Base-by-base conservation (phyloP, 2,888 invertebrate genomes). In the Lymantria dispar region DNA sequence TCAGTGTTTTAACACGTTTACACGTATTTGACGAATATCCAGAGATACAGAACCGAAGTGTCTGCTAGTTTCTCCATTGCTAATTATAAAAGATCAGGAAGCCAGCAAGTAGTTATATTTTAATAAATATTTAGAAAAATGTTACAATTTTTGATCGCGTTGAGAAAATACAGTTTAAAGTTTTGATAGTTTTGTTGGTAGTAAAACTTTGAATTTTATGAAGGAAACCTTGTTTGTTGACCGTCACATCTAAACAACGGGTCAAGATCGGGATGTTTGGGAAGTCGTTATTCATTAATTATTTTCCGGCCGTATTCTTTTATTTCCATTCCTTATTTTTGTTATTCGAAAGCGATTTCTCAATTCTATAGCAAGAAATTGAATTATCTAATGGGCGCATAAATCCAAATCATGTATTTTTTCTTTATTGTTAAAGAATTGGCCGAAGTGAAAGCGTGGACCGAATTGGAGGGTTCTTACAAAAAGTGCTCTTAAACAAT, bases 381-480 rank as follows among this genome's bases (percentile, higher is more conserved):
- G 43, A 48, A 52, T 52, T 52, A 52, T 45, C 45, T 52, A 52
- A 52, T 52, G 45, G 48, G 3, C 22, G 22, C 5, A 44, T 47
- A 45, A 47, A 22, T 52, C 47, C 45, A 45, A 52, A 45, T 52
- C 48, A 41, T 44, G 48, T 45, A 37, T 48, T 42, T 48, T 47
- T 52, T 3, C 45, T 48, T n/a, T n/a, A n/a, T 52, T 52, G 52
- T 52, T 48, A 48, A 48, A 48, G 52, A 52, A 52, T 52, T 48
- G 45, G 41, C 52, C 48, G n/a, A 41, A 12, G 15, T 29, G 45
- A 38, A 45, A 45, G 38, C n/a, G n/a, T n/a, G n/a, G n/a, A n/a
- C n/a, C n/a, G n/a, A n/a, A n/a, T 39, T 37, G 9, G 36, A 36
- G 36, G 3, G 11, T 22, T 3, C 22, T 22, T 22, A 22, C 5